Evolutionary conservation across 2,797 vertebrate genomes (phyloP).

Genomic region (Prunella strophiata): DNA sequence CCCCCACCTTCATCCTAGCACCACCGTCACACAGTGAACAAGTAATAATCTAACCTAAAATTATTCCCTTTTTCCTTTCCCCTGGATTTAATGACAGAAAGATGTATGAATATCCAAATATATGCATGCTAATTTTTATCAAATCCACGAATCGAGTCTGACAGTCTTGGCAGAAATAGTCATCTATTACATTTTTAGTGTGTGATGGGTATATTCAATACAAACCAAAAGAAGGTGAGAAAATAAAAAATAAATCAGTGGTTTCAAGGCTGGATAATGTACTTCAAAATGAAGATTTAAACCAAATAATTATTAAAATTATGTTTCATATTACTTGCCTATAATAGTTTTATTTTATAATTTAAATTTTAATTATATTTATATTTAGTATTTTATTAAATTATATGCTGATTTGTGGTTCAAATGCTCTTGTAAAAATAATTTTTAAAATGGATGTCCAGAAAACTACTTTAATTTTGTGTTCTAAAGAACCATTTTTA

Average conservation of each 20-base stretch:
- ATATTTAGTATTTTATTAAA: not conserved
- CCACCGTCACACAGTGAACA: not conserved
- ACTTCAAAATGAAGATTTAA: not conserved
- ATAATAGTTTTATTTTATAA: not conserved
- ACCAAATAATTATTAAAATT: not conserved
- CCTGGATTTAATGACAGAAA: not conserved
- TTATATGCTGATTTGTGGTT: not conserved
- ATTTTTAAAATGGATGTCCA: accelerated
- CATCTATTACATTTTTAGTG: not conserved
- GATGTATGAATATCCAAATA: not conserved
- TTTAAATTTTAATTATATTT: not conserved
- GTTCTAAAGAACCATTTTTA: not conserved
- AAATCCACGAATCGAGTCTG: not conserved
- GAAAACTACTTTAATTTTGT: not conserved
- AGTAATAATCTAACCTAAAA: not conserved
- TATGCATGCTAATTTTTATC: not conserved
- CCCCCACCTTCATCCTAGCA: not conserved
- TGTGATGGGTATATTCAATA: not conserved
- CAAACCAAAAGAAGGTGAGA: not conserved
- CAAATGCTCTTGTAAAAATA: not conserved
- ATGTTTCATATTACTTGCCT: not conserved
- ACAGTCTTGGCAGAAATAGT: not conserved
- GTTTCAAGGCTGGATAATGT: not conserved
- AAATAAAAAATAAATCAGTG: not conserved
- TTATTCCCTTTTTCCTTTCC: not conserved